phyloP scores from a whole-genome alignment of 2,888 invertebrate species.

The Rhodophaea formosa region DNA sequence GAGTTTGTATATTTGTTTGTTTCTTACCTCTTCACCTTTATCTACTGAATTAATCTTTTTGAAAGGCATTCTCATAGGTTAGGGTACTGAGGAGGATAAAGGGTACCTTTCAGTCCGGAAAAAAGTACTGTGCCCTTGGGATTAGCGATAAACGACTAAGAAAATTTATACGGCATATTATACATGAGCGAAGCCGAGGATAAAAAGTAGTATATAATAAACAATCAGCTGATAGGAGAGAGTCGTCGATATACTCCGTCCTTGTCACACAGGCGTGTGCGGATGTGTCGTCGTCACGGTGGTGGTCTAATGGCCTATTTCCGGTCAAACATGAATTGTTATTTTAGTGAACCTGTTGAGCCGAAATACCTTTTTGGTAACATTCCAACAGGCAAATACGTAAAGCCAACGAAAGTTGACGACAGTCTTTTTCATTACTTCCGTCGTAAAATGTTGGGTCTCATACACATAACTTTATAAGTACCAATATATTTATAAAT shows the following conservation, averaged over 20 bases:
- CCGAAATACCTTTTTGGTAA: conserved; percentile 4
- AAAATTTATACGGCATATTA: too few relatives aligned
- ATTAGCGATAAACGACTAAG: too few relatives aligned
- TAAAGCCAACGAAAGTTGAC: background rate
- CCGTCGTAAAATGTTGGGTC: background rate
- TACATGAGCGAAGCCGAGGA: too few relatives aligned
- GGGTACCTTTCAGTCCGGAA: too few relatives aligned
- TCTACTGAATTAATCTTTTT: too few relatives aligned
- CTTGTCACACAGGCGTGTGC: conserved; percentile 31
- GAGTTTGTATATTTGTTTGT: too few relatives aligned
- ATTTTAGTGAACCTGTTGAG: conserved; percentile 19
- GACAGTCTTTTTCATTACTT: background rate
- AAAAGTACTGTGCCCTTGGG: too few relatives aligned
- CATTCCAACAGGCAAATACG: conserved; percentile 1
- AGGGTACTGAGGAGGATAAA: too few relatives aligned
- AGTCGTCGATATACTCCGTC: conserved; percentile 25
- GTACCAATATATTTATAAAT: background rate
- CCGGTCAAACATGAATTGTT: conserved; percentile 47
- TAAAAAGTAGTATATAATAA: too few relatives aligned
- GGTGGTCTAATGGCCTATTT: conserved; percentile 36
- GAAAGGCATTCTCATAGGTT: too few relatives aligned
- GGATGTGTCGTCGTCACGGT: conserved; percentile 39
- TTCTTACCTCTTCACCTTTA: too few relatives aligned
- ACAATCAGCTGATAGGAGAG: conserved; percentile 45
- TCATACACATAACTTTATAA: background rate